Evolutionary conservation across 2,888 invertebrate species (phyloP).

Genomic region (Cistogaster globosa): DNA sequence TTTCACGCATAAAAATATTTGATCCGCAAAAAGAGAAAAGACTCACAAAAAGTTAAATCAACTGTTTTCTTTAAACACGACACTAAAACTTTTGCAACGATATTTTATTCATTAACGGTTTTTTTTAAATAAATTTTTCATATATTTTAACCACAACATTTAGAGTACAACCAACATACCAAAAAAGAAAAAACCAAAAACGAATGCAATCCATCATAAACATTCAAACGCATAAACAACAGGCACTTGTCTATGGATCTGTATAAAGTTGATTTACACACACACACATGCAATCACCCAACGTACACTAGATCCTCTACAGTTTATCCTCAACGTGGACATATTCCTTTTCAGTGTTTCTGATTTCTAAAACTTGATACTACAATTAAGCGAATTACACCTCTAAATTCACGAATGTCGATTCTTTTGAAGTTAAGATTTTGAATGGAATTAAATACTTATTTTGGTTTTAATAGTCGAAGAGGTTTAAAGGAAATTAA

Average conservation of each 20-base stretch:
- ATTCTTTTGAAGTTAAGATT: too few species aligned
- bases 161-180: slow-evolving; percentile 21
- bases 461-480: too few species aligned
- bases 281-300: not conserved
- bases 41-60: slow-evolving; percentile 53
- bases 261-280: not conserved
- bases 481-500: too few species aligned
- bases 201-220: slow-evolving; percentile 73
- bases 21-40: slow-evolving; percentile 6
- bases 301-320: slow-evolving; percentile 36
- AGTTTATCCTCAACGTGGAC: not conserved
- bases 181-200: slow-evolving; percentile 60
- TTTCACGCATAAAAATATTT: slow-evolving; percentile 63
- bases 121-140: slow-evolving; percentile 66
- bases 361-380: too few species aligned
- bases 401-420: too few species aligned
- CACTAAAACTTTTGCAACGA: slow-evolving; percentile 73
- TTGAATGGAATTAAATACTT: too few species aligned
- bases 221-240: slow-evolving; percentile 70
- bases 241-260: slow-evolving; percentile 27
- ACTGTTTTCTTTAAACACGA: slow-evolving; percentile 70
- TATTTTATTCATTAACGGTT: slow-evolving; percentile 53
- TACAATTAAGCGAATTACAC: too few species aligned
- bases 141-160: slow-evolving; percentile 32
- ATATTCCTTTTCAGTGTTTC: too few species aligned